Conservation (phyloP, 2,797 vertebrate genomes). For the Phalanger gymnotis region DNA sequence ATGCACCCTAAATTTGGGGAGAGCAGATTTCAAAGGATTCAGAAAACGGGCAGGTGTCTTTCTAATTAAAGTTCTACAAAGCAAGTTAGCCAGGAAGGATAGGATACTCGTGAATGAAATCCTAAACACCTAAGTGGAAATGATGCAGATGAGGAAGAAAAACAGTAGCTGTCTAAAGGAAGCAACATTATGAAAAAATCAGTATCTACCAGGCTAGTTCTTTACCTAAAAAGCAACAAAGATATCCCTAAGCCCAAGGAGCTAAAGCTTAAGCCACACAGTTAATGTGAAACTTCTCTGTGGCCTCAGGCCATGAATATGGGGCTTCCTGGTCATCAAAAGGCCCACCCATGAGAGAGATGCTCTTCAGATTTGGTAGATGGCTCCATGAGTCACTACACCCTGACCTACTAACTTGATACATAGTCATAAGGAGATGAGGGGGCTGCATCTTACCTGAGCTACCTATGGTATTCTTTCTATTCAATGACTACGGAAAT, state of each 20-base stretch:
- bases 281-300: neutral
- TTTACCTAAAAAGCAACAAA: neutral
- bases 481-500: neutral
- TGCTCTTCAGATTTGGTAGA: neutral
- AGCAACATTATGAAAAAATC: neutral
- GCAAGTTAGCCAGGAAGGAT: neutral
- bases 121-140: neutral
- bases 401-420: neutral
- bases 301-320: neutral
- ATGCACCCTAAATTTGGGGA: neutral
- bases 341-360: neutral
- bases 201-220: neutral
- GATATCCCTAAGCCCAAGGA: too few species aligned
- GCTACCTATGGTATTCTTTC: neutral
- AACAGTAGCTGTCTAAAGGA: neutral
- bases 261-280: neutral
- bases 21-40: neutral
- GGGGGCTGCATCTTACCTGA: neutral
- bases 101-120: neutral
- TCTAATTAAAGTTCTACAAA: neutral
- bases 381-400: neutral
- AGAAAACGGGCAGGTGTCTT: neutral
- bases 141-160: neutral
- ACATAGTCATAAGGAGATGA: neutral
- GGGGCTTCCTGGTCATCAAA: neutral